These are phyloP conservation scores for Timandra comae DNA, from an alignment of 2,888 invertebrate genomes.

Conservation along the genomic window DNA sequence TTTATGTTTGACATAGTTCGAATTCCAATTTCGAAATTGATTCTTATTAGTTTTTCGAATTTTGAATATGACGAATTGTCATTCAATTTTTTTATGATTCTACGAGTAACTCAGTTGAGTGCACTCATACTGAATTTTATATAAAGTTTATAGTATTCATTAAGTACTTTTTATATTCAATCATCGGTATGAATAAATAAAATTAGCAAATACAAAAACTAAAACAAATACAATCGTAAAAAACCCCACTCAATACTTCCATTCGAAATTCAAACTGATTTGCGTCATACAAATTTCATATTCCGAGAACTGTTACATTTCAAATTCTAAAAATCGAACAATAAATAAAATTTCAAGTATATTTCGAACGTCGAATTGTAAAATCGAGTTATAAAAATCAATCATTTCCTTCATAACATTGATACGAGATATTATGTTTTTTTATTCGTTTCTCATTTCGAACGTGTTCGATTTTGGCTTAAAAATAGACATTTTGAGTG, in stretches of 20 bases:
- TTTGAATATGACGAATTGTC: too few species aligned
- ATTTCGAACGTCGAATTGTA: slow-evolving; percentile 59
- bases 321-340: slow-evolving; percentile 32
- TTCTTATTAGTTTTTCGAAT: not conserved
- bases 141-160: too few species aligned
- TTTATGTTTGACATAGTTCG: too few species aligned
- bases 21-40: slow-evolving; percentile 1
- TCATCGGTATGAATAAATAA: too few species aligned
- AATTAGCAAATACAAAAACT: too few species aligned
- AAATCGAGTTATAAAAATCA: slow-evolving; percentile 66
- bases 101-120: too few species aligned
- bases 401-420: slow-evolving; percentile 61
- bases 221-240: slow-evolving; percentile 2
- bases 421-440: slow-evolving; percentile 36
- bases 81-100: too few species aligned
- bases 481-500: slow-evolving; percentile 74
- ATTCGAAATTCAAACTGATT: slow-evolving; percentile 5
- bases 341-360: slow-evolving; percentile 35
- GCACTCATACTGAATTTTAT: too few species aligned
- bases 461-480: slow-evolving; percentile 47
- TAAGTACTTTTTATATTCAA: too few species aligned
- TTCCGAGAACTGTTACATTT: slow-evolving; percentile 14
- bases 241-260: slow-evolving; percentile 7
- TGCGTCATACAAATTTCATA: slow-evolving; percentile 19
- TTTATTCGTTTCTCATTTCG: slow-evolving; percentile 9